Evolutionary conservation across 1,140 invertebrate genomes (phyloP).

Genomic region (Aphelinus atriplicis): DNA sequence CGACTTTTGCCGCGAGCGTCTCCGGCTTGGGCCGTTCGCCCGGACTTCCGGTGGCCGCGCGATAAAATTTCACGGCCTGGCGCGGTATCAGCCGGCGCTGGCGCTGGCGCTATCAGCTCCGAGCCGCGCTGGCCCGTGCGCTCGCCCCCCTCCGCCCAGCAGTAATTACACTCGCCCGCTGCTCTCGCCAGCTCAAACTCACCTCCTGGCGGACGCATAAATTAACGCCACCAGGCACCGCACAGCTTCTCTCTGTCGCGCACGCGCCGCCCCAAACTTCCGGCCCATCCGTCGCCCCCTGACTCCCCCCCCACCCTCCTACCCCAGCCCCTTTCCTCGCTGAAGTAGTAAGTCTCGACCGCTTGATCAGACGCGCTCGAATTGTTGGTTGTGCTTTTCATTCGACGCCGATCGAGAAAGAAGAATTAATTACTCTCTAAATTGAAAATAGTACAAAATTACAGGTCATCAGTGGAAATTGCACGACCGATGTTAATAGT

Average conservation of each 20-base stretch:
- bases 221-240: constrained; percentile 6
- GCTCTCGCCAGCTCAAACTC: background rate
- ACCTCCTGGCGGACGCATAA: constrained; percentile 22
- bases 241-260: constrained; percentile 3
- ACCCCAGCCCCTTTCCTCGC: background rate
- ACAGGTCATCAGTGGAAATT: no score
- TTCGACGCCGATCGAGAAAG: no score
- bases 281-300: no score
- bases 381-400: no score
- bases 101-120: constrained; percentile 26
- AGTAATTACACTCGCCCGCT: constrained; percentile 28
- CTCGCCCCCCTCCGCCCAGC: constrained; percentile 5
- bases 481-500: no score
- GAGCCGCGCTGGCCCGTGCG: background rate
- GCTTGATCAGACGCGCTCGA: constrained; percentile 17
- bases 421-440: no score
- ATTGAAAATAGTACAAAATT: no score
- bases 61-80: constrained; percentile 34
- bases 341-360: constrained; percentile 12
- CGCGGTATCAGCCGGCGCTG: background rate
- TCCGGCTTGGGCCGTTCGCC: background rate
- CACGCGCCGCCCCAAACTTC: constrained; percentile 10
- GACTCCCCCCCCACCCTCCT: no score
- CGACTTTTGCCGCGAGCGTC: background rate
- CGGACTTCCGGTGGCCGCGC: constrained; percentile 28